Evolutionary conservation across 2,797 vertebrate genomes (phyloP), one percentile per base, ranked within the genome.

Genomic region (Odontamblyopus rebecca): DNA sequence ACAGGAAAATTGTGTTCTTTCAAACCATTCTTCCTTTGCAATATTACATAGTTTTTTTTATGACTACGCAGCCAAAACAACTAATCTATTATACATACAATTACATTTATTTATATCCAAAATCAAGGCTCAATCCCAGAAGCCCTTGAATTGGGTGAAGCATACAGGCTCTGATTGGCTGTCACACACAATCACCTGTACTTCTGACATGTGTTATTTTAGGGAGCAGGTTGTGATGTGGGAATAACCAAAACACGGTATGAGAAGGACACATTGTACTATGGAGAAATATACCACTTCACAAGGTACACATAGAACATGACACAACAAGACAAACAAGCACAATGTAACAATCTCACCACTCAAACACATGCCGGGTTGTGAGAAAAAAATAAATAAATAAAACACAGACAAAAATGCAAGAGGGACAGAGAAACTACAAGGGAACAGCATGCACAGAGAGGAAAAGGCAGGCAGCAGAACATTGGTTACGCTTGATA

Each of bases 401-500:
- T 63, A 6, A 61, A 75, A 78, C 64, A 26, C 69, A 15, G 63
- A 5, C 59, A 72, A 56, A 77, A 61, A 78, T 2, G 11, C 32
- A 67, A 71, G 57, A 44, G 57, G 67, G 35, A 41, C 8, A 8
- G 44, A n/a, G 41, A 35, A 30, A 23, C 16, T 16, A 57, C 44
- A 50, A 67, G 78, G 44, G 54, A 53, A 73, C 65, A 56, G 13
- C 67, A 65, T 48, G 76, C 72, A 82, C 54, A 1, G 69, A 78
- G 61, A 35, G 82, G 59, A 69, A 90, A 67, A 89, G 86, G 54
- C 70, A 78, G 89, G 18, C 83, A 83, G 80, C 86, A 89, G 86
- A 93, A 74, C 26, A 71, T 86, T 81, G 84, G 80, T 76, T 85
- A 86, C 93, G 87, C 91, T 86, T 88, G 92, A 94, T 96, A 99